phyloP scores from a whole-genome alignment of 2,113 vertebrate genomes.

The Guaruba guarouba region DNA sequence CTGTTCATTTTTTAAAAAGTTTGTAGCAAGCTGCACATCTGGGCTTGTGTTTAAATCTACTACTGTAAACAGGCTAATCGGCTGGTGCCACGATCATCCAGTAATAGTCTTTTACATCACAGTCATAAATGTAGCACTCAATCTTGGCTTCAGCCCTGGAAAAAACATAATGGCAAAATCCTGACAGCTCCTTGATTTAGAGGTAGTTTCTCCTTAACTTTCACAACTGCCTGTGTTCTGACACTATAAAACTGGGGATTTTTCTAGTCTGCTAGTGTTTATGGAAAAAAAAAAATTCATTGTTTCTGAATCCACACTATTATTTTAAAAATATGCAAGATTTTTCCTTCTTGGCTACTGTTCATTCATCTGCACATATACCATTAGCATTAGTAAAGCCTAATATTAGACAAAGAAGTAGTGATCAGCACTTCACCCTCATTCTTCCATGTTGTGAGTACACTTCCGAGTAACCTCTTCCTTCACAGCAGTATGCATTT shows the following conservation, averaged over 20 bases:
- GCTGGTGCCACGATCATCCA: neutral
- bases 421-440: neutral
- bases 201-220: neutral
- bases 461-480: neutral
- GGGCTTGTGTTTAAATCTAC: neutral
- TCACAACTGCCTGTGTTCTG: neutral
- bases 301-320: neutral
- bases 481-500: neutral
- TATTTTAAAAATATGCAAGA: neutral
- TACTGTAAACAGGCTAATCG: neutral
- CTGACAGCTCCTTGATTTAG: neutral
- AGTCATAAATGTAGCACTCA: neutral
- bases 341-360: neutral
- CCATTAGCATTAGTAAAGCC: neutral
- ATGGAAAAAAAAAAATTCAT: neutral
- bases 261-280: neutral
- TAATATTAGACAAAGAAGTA: neutral
- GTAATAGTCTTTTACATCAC: neutral
- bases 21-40: neutral
- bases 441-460: accelerated
- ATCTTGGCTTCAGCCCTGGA: neutral
- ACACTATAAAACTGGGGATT: neutral
- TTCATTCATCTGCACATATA: neutral
- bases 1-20: neutral
- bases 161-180: neutral